phyloP scores from a whole-genome alignment of 2,113 vertebrate genomes.

The Globicephala melas region DNA sequence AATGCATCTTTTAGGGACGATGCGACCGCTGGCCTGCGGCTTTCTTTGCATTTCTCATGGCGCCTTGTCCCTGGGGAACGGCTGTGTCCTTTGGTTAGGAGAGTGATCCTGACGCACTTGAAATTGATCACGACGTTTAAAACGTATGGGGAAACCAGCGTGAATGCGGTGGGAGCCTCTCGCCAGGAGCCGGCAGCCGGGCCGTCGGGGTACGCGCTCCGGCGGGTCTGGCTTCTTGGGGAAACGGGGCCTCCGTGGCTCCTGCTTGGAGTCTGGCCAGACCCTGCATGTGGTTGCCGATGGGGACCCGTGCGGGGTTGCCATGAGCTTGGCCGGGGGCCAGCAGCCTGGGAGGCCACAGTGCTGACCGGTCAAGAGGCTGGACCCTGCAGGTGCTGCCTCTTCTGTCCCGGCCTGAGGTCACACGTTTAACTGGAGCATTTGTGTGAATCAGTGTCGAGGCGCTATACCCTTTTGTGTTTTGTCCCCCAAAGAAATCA shows the following conservation, averaged over 20 bases:
- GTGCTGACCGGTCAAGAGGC: accelerated
- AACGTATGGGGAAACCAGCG: accelerated
- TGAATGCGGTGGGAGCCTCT: accelerated
- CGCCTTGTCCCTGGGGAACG: neutral
- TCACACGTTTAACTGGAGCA: accelerated
- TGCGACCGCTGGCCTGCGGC: accelerated
- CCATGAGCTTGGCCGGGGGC: accelerated
- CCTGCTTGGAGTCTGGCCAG: neutral
- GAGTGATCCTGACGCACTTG: neutral
- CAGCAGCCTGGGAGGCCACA: accelerated
- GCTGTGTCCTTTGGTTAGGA: neutral
- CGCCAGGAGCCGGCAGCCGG: accelerated
- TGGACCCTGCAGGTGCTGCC: accelerated
- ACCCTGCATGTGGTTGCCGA: neutral
- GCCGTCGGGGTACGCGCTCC: accelerated
- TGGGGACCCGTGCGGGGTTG: accelerated
- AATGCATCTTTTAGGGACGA: accelerated
- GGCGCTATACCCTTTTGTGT: neutral
- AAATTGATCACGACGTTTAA: neutral
- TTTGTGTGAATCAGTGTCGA: accelerated
- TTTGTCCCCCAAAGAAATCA: conserved; percentile 88
- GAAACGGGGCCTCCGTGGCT: accelerated
- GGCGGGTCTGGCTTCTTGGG: neutral
- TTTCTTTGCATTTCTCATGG: neutral
- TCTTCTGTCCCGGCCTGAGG: accelerated